A percentile compares a stretch with the other conserved stretches of the same genome.
Evolutionary conservation across 1,140 invertebrate genomes (phyloP).

Genomic region (Littorina saxatilis): DNA sequence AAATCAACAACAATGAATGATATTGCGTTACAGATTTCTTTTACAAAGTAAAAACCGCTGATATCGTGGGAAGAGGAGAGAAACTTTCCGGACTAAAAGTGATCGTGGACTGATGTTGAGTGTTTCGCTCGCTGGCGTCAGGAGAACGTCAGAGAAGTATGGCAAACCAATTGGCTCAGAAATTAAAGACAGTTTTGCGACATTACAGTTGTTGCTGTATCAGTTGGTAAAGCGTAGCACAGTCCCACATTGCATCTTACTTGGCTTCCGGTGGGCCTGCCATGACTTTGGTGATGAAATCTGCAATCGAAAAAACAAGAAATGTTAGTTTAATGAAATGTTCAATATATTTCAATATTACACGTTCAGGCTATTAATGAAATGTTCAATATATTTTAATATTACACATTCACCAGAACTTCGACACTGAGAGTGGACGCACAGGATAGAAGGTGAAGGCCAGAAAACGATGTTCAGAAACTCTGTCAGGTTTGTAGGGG

Average conservation of each 20-base stretch:
- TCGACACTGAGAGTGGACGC: no score
- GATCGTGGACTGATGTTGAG: not conserved
- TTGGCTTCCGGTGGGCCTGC: conserved; percentile 50
- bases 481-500: no score
- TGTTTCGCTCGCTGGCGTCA: no score
- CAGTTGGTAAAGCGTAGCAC: not conserved
- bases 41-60: not conserved
- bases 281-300: conserved; percentile 66
- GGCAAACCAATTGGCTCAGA: not conserved
- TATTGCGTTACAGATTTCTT: not conserved
- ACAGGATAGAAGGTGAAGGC: no score
- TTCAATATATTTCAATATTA: no score
- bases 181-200: not conserved
- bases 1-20: not conserved
- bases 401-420: not conserved
- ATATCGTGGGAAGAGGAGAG: not conserved
- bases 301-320: conserved; percentile 40
- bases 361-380: not conserved
- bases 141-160: not conserved
- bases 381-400: not conserved
- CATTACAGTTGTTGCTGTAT: not conserved
- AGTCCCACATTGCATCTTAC: not conserved
- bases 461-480: no score
- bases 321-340: no score
- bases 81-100: not conserved